Base-by-base conservation (phyloP, 2,888 invertebrate genomes). In the Glyphotaelius pellucidus region DNA sequence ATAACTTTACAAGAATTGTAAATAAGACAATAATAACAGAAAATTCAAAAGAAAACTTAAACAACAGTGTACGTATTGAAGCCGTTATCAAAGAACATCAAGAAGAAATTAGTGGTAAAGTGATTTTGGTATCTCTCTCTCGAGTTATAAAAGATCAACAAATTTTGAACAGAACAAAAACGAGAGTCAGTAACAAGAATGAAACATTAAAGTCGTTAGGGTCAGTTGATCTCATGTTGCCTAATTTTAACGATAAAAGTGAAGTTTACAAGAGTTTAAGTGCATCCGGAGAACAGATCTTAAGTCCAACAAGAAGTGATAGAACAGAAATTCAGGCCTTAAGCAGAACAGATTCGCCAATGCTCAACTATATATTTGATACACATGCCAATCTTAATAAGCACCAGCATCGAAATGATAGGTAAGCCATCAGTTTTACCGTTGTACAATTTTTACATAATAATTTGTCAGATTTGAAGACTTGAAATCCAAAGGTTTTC, bases 281-380 rank as follows among this genome's bases (percentile, higher is more conserved):
- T 85, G 38, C 11, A 2, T 11, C 38, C 35, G 52, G 42, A 90
- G 85, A 90, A 90, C 67, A 90, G 67, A 90, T 19, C n/a, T 5
- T 30, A 31, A 47, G 35, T 31, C 87, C 90, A 9, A 19, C 52
- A 3, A 85, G 52, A 83, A 85, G n/a, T 38, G 83, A 87, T 81
- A 90, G 85, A 80, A 86, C 84, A 31, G 89, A 90, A 25, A n/a
- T 80, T 31, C 92, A 93, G 93, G 95, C 95, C 93, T 95, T 95
- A 38, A 96, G 96, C 89, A 96, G 97, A 93, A 97, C 96, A 2
- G 97, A 97, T 94, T 97, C 97, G 0, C 97, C 97, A 12, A 97
- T 97, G 97, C 95, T 97, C 90, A 97, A 97, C 94, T 97, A 97
- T 94, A 97, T 97, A 93, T 97, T 97, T 94, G 97, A 97, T 94